Percentiles rank a stretch among this genome's conserved stretches.
Conservation (phyloP, 2,797 vertebrate genomes). For the Mergus octosetaceus region DNA sequence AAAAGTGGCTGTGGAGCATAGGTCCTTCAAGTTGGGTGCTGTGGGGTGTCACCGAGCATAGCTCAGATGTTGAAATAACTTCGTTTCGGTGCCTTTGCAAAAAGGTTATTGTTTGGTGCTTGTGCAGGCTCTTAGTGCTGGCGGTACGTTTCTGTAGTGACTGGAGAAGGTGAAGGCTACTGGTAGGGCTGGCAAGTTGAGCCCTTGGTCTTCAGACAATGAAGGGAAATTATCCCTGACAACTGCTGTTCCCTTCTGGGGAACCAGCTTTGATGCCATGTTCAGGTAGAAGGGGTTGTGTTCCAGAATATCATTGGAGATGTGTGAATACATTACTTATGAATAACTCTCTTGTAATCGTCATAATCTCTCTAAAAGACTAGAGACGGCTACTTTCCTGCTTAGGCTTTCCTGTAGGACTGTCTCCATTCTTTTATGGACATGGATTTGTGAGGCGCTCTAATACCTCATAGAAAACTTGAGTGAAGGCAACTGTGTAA, state of each 20-base stretch:
- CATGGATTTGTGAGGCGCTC: neutral
- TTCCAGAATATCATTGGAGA: neutral
- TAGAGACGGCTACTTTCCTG: neutral
- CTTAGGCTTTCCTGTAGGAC: neutral
- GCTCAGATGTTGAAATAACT: neutral
- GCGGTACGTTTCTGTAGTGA: neutral
- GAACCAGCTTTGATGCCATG: neutral
- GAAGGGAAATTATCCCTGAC: neutral
- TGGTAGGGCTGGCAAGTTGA: neutral
- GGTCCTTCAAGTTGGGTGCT: neutral
- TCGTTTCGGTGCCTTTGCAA: neutral
- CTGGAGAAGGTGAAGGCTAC: neutral
- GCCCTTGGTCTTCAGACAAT: neutral
- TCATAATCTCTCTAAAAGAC: neutral
- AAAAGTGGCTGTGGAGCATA: accelerated
- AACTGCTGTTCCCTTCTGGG: neutral
- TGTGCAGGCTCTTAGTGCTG: neutral
- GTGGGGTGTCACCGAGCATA: neutral
- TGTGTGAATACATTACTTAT: neutral
- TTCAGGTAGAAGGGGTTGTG: neutral
- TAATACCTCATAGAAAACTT: neutral
- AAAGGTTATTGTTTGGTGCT: neutral
- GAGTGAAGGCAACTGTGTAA: neutral
- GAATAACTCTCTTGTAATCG: neutral
- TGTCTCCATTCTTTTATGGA: neutral